These are phyloP conservation scores for Lacerta viridis DNA, from an alignment of 2,797 vertebrate genomes.

Conservation along the genomic window DNA sequence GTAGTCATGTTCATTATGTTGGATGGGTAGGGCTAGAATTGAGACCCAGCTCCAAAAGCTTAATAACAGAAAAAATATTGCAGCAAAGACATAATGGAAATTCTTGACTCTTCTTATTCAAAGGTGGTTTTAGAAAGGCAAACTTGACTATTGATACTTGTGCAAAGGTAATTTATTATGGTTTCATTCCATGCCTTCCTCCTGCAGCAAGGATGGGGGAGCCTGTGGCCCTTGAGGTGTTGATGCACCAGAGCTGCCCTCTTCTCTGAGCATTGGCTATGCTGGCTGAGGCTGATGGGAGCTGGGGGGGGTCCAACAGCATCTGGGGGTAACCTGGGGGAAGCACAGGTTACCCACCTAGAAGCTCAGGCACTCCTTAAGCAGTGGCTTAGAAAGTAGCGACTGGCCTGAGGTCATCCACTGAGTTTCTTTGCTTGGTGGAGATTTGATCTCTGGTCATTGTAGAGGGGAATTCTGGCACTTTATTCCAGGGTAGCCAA, in stretches of 20 bases:
- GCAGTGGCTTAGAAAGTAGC: background rate
- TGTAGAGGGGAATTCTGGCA: background rate
- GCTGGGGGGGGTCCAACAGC: no score
- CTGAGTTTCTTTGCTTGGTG: background rate
- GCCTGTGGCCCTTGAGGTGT: no score
- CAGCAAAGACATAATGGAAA: background rate
- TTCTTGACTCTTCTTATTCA: background rate
- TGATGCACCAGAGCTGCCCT: no score
- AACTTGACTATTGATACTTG: background rate
- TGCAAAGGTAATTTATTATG: background rate
- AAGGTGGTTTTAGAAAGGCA: background rate
- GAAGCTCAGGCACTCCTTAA: no score
- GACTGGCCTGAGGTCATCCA: background rate
- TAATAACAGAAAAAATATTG: background rate
- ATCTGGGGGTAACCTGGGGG: no score
- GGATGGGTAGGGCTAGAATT: no score
- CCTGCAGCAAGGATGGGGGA: background rate
- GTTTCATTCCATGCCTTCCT: background rate
- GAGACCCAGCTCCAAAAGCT: background rate
- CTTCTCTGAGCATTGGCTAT: no score
- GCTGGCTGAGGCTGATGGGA: no score
- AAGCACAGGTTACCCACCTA: no score
- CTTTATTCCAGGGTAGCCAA: background rate
- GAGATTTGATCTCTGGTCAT: background rate
- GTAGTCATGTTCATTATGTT: no score